phyloP scores from a whole-genome alignment of 2,113 vertebrate species.

The Coreoperca whiteheadi region DNA sequence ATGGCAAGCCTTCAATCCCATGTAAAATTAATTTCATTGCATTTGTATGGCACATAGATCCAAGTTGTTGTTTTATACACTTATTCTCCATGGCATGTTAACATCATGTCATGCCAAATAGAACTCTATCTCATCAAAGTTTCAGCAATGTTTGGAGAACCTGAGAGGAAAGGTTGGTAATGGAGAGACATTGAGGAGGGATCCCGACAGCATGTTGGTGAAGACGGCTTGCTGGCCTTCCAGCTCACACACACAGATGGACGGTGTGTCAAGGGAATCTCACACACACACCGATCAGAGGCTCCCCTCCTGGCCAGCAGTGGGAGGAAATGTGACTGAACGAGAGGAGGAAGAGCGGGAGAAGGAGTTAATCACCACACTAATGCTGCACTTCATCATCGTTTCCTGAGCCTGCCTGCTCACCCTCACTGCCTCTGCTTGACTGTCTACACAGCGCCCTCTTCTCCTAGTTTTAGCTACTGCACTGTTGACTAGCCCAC shows the following conservation, averaged over 20 bases:
- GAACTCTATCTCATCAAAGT: constrained; percentile 72
- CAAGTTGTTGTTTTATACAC: constrained; percentile 43
- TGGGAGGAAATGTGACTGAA: constrained; percentile 85
- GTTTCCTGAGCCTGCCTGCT: constrained; percentile 81
- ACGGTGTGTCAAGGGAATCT: constrained; percentile 82
- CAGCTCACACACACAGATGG: constrained; percentile 79
- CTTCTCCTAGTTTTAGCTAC: constrained; percentile 56
- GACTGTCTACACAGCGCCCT: constrained; percentile 76
- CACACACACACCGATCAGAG: constrained; percentile 79
- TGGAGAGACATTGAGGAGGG: constrained; percentile 69
- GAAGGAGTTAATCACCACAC: constrained; percentile 85
- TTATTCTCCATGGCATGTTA: constrained; percentile 49
- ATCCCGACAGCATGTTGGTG: constrained; percentile 69
- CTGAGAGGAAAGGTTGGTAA: constrained; percentile 65
- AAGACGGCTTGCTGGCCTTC: constrained; percentile 73
- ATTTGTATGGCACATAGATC: constrained; percentile 34
- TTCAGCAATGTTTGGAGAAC: constrained; percentile 65
- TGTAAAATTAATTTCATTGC: constrained; percentile 46
- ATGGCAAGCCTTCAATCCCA: background rate
- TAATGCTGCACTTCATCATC: constrained; percentile 87
- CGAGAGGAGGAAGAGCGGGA: constrained; percentile 82
- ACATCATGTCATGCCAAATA: constrained; percentile 64
- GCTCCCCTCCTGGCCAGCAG: constrained; percentile 68
- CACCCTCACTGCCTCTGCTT: constrained; percentile 56
- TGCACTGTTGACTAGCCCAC: constrained; percentile 6